A percentile compares a stretch with the other conserved stretches of the same genome.
These are phyloP conservation scores for Heteromyza rotundicornis DNA, from an alignment of 2,888 invertebrate species.

Conservation along the genomic window DNA sequence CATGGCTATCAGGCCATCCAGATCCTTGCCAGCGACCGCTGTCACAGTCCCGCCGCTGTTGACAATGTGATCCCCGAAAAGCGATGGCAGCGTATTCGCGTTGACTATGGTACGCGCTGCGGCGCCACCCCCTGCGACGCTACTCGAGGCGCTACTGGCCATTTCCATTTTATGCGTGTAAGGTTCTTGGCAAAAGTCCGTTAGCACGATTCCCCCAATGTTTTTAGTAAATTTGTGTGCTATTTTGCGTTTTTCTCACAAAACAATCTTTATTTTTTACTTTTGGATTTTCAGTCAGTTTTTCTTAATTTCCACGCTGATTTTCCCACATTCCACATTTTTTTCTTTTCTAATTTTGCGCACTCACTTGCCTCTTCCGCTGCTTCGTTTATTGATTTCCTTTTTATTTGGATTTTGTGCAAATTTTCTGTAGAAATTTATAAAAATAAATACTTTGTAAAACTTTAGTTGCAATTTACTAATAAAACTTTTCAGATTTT, in stretches of 20 bases:
- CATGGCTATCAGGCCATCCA: constrained; percentile 59
- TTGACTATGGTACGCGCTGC: constrained; percentile 26
- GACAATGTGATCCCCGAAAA: constrained; percentile 38
- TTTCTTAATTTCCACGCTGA: constrained; percentile 17
- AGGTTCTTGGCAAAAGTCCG: no score
- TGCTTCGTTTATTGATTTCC: constrained; percentile 29
- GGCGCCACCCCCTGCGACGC: constrained; percentile 4
- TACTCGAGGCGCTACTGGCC: constrained; percentile 33
- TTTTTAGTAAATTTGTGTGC: background rate
- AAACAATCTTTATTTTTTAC: constrained; percentile 17
- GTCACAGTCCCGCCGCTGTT: background rate
- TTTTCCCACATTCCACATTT: constrained; percentile 19
- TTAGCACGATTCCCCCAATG: background rate
- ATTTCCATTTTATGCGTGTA: constrained; percentile 21
- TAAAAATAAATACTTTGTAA: constrained; percentile 34
- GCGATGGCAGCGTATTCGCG: constrained; percentile 40
- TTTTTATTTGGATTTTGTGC: constrained; percentile 33
- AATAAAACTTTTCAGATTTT: constrained; percentile 5
- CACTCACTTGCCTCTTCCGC: constrained; percentile 13
- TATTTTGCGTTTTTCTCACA: constrained; percentile 3
- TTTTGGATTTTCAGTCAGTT: constrained; percentile 17
- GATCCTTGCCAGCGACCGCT: constrained; percentile 41
- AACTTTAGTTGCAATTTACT: constrained; percentile 12
- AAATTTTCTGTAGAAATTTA: constrained; percentile 19
- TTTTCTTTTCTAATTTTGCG: constrained; percentile 1